A percentile compares a stretch with the other conserved stretches of the same genome.
phyloP scores from a whole-genome alignment of 2,113 vertebrate species.

The Oncorhynchus clarkii region DNA sequence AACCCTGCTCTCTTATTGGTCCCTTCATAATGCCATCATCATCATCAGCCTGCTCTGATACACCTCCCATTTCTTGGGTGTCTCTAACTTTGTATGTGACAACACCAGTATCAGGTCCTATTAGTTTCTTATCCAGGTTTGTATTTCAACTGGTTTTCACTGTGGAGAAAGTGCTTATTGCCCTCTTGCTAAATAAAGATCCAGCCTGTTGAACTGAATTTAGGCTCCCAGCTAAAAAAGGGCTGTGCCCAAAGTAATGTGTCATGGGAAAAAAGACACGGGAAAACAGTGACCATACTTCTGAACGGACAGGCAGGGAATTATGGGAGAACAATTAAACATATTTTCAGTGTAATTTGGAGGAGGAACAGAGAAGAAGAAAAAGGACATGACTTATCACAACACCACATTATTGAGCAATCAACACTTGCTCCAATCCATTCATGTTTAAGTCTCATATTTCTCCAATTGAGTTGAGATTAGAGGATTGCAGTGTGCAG shows the following conservation, averaged over 20 bases:
- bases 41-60: not conserved
- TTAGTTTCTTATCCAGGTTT: constrained; percentile 55
- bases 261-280: constrained; percentile 13
- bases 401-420: constrained; percentile 8
- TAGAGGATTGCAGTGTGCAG: constrained; percentile 30
- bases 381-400: constrained; percentile 1
- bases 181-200: constrained; percentile 46
- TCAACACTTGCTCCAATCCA: constrained; percentile 4
- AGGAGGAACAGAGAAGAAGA: not conserved
- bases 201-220: constrained; percentile 63
- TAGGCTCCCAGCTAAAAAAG: constrained; percentile 26
- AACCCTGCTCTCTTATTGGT: too few relatives aligned
- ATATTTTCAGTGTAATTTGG: constrained; percentile 4
- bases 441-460: constrained; percentile 9
- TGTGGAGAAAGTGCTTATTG: constrained; percentile 40
- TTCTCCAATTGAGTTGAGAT: constrained; percentile 32
- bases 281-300: constrained; percentile 28
- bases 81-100: constrained; percentile 20
- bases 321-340: not conserved
- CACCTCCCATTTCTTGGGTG: not conserved
- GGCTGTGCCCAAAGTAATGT: constrained; percentile 38
- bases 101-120: constrained; percentile 57
- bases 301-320: not conserved
- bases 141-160: constrained; percentile 61
- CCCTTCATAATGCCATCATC: too few relatives aligned